Evolutionary conservation across 2,888 invertebrate species (phyloP), one percentile per base, ranked within the genome.

Genomic region (Rhodophaea formosa): DNA sequence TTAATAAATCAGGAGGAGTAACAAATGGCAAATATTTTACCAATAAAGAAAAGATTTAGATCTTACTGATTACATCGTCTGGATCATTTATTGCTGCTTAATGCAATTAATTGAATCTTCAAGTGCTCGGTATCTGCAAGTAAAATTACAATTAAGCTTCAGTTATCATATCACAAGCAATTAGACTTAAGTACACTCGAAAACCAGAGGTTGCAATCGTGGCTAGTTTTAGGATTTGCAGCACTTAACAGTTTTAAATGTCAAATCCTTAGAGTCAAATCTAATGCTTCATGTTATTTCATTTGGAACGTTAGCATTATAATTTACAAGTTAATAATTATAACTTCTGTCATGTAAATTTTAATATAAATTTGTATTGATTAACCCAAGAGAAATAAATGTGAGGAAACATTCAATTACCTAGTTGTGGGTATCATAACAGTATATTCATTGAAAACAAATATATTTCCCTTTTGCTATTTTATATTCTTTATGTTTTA

Each of bases 91-190:
- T 39, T 39, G 39, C 39, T 39, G 12, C n/a, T n/a, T 39, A 39
- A 6, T 23, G 23, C 23, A 23, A 23, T n/a, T n/a, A 39, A 39
- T 39, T 39, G 39, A 46, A 46, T 10, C 8, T 17, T 46, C 46
- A n/a, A 46, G 46, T 29, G 23, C 23, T 1, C 39, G 1, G 39
- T 39, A 39, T 46, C 46, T 46, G 17, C 23, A 46, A 46, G 39
- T 43, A 8, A 15, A 46, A 23, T 46, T 23, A 12, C 46, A 46
- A 17, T 46, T 46, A 23, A 29, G 44, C 16, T 29, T 5, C 46
- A 46, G 46, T 17, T 46, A 46, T 46, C 23, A 17, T 46, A 46
- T 46, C 23, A 17, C 10, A 46, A 46, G 17, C 46, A 46, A 46
- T 46, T 46, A 23, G 46, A 3, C 16, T 23, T 12, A 8, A 46